Percentiles rank a stretch among this genome's conserved stretches.
Conservation (phyloP, 2,888 invertebrate species). For the Agriopis leucophaearia region DNA sequence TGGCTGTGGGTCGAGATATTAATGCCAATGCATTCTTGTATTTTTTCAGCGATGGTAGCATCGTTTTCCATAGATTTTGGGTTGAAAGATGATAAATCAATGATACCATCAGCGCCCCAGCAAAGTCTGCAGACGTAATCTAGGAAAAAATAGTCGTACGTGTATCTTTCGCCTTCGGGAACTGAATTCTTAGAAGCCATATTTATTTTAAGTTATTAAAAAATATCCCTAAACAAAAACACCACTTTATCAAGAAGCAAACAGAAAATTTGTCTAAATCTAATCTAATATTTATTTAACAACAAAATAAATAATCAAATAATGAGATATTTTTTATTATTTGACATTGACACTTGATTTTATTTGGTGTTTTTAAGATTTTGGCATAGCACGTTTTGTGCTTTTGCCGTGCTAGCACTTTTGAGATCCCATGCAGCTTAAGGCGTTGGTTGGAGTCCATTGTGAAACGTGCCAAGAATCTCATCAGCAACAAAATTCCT, state of each 20-base stretch:
- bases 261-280: background rate
- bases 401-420: background rate
- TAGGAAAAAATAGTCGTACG: slow-evolving; percentile 69
- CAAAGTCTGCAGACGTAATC: slow-evolving; percentile 72
- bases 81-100: slow-evolving; percentile 50
- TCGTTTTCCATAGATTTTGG: slow-evolving; percentile 43
- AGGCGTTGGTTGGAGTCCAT: background rate
- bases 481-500: too few relatives aligned
- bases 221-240: background rate
- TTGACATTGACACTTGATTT: background rate
- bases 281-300: background rate
- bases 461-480: too few relatives aligned
- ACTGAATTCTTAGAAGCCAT: slow-evolving; percentile 51
- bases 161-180: slow-evolving; percentile 57
- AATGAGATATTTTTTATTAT: too few relatives aligned
- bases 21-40: slow-evolving; percentile 67
- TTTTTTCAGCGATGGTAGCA: slow-evolving; percentile 55
- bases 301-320: slow-evolving; percentile 1
- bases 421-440: too few relatives aligned
- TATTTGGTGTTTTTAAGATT: background rate
- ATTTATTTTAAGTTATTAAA: background rate
- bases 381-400: background rate
- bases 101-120: slow-evolving; percentile 64
- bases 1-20: slow-evolving; percentile 52
- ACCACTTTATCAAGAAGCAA: background rate